phyloP scores from a whole-genome alignment of 2,113 vertebrate genomes.

The Myrmecobius fasciatus region DNA sequence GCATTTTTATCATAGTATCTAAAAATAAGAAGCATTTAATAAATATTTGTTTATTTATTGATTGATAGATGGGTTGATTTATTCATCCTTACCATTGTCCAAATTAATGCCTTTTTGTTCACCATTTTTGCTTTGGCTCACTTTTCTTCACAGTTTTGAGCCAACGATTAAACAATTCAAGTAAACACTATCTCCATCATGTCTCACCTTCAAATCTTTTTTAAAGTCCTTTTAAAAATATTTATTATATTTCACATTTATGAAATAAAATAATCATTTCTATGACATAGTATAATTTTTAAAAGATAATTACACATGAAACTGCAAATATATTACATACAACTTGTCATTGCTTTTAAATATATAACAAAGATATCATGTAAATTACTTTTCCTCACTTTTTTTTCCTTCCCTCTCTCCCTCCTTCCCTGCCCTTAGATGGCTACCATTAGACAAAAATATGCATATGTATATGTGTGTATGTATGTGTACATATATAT shows the following conservation, averaged over 20 bases:
- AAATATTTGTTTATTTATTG: not conserved
- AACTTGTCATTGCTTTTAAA: not conserved
- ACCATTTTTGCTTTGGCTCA: not conserved
- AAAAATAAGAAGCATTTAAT: not conserved
- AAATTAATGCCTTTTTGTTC: not conserved
- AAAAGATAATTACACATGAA: not conserved
- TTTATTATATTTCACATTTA: not conserved
- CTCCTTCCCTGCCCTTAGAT: no score
- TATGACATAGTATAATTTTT: not conserved
- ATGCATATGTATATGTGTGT: no score
- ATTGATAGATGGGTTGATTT: not conserved
- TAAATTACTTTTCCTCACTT: no score
- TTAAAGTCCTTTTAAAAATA: not conserved
- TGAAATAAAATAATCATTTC: not conserved
- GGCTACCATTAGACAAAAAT: no score
- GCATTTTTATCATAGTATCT: not conserved
- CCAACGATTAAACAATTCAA: not conserved
- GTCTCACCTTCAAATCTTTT: not conserved
- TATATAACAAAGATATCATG: not conserved
- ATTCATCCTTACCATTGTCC: not conserved
- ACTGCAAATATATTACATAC: not conserved
- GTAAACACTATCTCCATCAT: not conserved
- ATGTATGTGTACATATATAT: no score
- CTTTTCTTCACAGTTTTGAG: not conserved
- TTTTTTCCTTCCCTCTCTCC: not conserved